A percentile compares a stretch with the other conserved stretches of the same genome.
phyloP scores from a whole-genome alignment of 2,888 invertebrate species.

The Agriotes lineatus region DNA sequence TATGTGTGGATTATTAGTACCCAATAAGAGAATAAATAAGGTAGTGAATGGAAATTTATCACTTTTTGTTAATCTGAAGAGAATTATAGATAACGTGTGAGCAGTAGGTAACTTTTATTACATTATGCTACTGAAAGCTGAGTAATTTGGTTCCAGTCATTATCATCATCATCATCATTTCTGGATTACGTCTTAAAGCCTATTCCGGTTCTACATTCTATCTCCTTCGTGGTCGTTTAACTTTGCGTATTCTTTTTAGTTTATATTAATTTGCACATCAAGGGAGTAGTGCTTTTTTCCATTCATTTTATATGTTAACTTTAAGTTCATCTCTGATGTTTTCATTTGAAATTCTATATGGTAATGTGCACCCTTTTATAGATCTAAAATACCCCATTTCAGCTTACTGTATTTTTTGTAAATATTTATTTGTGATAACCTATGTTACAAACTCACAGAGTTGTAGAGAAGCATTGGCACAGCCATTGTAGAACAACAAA shows the following conservation, averaged over 20 bases:
- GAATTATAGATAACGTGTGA: no score
- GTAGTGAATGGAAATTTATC: no score
- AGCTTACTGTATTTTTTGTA: background rate
- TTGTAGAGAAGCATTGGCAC: background rate
- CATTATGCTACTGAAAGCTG: no score
- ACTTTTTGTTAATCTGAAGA: no score
- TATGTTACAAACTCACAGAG: background rate
- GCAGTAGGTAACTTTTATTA: no score
- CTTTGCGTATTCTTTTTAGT: background rate
- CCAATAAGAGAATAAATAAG: no score
- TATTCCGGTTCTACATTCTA: slow-evolving; percentile 1
- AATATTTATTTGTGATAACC: background rate
- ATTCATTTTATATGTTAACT: no score
- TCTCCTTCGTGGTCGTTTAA: background rate
- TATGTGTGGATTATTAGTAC: no score
- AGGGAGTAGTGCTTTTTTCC: no score
- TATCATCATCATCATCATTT: background rate
- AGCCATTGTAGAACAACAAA: background rate
- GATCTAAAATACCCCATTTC: background rate
- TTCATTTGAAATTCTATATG: background rate
- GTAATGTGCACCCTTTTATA: background rate
- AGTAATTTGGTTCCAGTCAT: no score
- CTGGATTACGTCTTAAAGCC: background rate
- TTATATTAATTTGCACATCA: background rate
- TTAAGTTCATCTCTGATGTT: background rate